Evolutionary conservation across 2,113 vertebrate genomes (phyloP), one percentile per base, ranked within the genome.

Genomic region (Daubentonia madagascariensis): DNA sequence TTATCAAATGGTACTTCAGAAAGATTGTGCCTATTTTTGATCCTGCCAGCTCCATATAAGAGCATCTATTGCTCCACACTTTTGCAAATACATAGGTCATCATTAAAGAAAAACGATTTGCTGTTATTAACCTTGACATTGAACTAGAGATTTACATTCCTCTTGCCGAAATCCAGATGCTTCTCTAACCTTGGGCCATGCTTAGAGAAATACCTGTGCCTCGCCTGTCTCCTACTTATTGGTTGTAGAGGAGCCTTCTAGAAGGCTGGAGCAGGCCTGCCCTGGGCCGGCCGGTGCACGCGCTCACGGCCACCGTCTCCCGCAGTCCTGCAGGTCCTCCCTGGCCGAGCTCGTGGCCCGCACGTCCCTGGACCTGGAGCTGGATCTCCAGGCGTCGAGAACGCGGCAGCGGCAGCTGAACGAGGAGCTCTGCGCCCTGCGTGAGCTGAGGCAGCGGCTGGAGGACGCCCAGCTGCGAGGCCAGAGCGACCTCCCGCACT

Each of bases 321-420:
- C 35, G 99, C 99, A 99, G 99, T 99, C 99, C 87, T 99, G 99
- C 97, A 99, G 99, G 97, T 99, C 99, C 40, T 99, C 99, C 92
- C 98, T 99, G 98, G 99, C 99, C 6, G 99, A 99, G 97, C 99
- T 99, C 97, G 99, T 99, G 92, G 99, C 99, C 22, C 99, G 99
- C 91, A 99, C 99, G 30, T 99, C 99, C 73, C 98, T 99, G 98
- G 99, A 99, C 99, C 99, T 99, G 99, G 99, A 99, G 99, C 99
- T 99, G 99, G 99, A 99, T 98, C 99, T 99, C 98, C 99, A 99
- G 99, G 99, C 99, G 40, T 99, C 99, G 93, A 99, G 99, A 98
- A 99, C 99, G 9, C 99, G 99, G 86, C 99, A 99, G 99, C 98
- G 99, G 98, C 99, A 99, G 99, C 99, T 99, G 98, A 99, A 99